phyloP scores from a whole-genome alignment of 2,797 vertebrate species.

The Mus caroli region DNA sequence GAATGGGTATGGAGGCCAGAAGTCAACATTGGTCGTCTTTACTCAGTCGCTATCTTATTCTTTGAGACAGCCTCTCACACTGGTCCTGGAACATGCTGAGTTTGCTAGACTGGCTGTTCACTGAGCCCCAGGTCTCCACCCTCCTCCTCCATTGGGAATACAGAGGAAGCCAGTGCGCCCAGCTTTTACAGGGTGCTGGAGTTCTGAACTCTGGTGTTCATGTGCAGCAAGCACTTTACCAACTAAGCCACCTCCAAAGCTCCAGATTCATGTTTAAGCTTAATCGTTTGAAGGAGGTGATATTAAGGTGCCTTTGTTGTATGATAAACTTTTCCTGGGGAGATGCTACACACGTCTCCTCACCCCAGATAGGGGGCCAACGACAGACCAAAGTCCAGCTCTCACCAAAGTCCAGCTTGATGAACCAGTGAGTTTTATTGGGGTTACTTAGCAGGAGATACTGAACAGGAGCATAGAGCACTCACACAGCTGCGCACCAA shows the following conservation, averaged over 20 bases:
- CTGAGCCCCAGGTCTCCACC: background rate
- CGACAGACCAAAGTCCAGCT: background rate
- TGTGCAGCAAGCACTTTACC: background rate
- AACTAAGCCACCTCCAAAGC: background rate
- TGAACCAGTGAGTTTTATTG: background rate
- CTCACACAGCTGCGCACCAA: background rate
- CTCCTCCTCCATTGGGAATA: background rate
- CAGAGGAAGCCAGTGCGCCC: background rate
- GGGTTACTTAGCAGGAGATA: background rate
- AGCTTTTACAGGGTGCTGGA: background rate
- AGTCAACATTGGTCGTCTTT: background rate
- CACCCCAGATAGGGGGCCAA: background rate
- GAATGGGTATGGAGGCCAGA: background rate
- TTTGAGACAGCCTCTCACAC: background rate
- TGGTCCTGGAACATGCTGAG: background rate
- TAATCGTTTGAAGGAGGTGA: background rate
- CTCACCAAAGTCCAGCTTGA: background rate
- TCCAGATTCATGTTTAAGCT: constrained; percentile 6
- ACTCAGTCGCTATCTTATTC: background rate
- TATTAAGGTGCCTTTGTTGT: background rate
- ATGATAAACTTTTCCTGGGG: background rate
- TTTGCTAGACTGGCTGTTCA: background rate
- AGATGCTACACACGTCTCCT: background rate
- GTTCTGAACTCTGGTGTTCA: background rate
- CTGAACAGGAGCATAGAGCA: background rate